Base-by-base conservation (phyloP, 2,797 vertebrate genomes). In the Melanotaenia parkinsoni region DNA sequence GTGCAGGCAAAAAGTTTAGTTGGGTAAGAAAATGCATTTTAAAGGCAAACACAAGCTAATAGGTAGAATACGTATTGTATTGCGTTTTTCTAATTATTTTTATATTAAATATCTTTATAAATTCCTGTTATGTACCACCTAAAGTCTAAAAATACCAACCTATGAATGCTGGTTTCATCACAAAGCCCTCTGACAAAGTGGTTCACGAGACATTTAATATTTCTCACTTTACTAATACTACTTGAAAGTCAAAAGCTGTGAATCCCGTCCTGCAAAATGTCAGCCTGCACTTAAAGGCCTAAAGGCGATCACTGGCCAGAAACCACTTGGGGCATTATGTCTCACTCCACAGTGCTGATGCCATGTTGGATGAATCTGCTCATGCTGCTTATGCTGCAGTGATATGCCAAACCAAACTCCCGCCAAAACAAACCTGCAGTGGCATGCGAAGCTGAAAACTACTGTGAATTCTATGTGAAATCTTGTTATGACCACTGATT, bases 361-460 rank as follows among this genome's bases (percentile, higher is more conserved):
- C 76, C 75, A 70, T 63, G 53, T 74, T 79, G 81, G 76, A 79
- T 4, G 22, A 58, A 5, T 59, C 54, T 3, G 26, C 18, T 75
- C 60, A 40, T 50, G 22, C 45, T 40, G 59, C 59, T 60, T 47
- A 37, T 7, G 70, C 79, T 70, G 63, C 72, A 67, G 66, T n/a
- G 35, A 65, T 51, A 18, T 7, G 57, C 70, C 80, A 74, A 80
- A 71, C 38, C 35, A 30, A 69, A 62, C 45, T 35, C 24, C 57
- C 26, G 58, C 72, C 78, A 80, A 83, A 83, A 67, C 61, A 84
- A 76, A 79, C 74, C 81, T 54, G 60, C 74, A 62, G 70, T 24
- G 64, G 66, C 84, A 77, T 74, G 70, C 76, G 6, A 58, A 5
- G 28, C 43, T 40, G 22, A 79, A 67, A 43, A 59, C 54, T 24